Percentiles rank a stretch among this genome's conserved stretches.
Conservation (phyloP, 2,797 vertebrate genomes). For the Bucorvus abyssinicus region DNA sequence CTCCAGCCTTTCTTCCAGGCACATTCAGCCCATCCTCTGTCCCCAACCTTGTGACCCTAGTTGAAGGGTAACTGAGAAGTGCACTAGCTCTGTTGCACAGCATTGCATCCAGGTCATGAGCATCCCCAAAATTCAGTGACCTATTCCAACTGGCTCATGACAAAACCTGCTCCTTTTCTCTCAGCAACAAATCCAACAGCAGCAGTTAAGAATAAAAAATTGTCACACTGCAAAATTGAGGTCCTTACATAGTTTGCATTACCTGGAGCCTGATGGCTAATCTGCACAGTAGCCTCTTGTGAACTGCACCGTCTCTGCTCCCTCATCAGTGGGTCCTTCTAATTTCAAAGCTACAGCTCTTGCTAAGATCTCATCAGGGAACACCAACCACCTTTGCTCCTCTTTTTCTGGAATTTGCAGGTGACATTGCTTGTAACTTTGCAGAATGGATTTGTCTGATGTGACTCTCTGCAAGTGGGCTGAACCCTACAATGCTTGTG, state of each 20-base stretch:
- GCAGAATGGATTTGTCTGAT: neutral
- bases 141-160: neutral
- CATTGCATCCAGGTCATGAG: neutral
- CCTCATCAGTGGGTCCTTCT: neutral
- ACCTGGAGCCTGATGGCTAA: neutral
- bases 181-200: neutral
- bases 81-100: neutral
- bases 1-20: neutral
- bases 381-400: neutral
- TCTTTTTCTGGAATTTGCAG: neutral
- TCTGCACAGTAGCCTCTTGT: neutral
- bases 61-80: neutral
- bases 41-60: neutral
- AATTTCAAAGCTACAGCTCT: neutral
- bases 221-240: neutral
- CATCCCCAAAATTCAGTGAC: neutral
- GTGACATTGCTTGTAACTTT: neutral
- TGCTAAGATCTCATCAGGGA: neutral
- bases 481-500: neutral
- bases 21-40: neutral
- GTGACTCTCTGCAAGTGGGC: neutral
- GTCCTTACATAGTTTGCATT: neutral
- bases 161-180: neutral
- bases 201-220: neutral
- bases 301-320: neutral